Evolutionary conservation across 2,113 vertebrate genomes (phyloP).

Genomic region (Tragelaphus buxtoni): DNA sequence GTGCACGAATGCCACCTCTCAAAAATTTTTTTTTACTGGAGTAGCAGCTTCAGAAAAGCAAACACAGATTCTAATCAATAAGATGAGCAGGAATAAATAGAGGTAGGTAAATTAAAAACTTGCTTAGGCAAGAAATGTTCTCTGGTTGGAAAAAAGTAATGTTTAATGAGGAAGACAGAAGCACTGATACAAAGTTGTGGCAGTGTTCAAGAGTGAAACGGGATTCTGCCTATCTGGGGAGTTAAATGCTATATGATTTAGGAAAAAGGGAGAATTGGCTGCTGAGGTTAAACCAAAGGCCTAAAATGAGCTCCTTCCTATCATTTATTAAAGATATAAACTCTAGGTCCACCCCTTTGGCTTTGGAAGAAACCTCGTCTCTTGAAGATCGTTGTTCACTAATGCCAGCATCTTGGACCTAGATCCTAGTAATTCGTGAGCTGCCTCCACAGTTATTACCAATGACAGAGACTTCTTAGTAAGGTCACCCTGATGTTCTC

Average conservation of each 20-base stretch:
- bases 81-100: background rate
- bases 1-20: background rate
- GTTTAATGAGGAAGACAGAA: background rate
- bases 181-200: background rate
- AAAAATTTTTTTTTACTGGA: background rate
- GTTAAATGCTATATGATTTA: background rate
- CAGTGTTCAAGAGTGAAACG: background rate
- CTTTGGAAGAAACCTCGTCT: background rate
- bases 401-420: background rate
- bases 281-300: background rate
- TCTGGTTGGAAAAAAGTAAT: background rate
- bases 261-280: background rate
- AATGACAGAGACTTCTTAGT: background rate
- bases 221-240: background rate
- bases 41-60: conserved; percentile 1
- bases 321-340: background rate
- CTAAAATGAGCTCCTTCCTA: background rate
- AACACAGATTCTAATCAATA: background rate
- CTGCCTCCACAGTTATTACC: background rate
- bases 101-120: background rate
- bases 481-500: background rate
- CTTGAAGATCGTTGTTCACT: background rate
- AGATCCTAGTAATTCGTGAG: background rate
- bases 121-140: background rate
- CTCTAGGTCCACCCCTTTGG: background rate